These are phyloP conservation scores for Cataglyphis albicans DNA, from an alignment of 2,888 invertebrate species.

Conservation along the genomic window DNA sequence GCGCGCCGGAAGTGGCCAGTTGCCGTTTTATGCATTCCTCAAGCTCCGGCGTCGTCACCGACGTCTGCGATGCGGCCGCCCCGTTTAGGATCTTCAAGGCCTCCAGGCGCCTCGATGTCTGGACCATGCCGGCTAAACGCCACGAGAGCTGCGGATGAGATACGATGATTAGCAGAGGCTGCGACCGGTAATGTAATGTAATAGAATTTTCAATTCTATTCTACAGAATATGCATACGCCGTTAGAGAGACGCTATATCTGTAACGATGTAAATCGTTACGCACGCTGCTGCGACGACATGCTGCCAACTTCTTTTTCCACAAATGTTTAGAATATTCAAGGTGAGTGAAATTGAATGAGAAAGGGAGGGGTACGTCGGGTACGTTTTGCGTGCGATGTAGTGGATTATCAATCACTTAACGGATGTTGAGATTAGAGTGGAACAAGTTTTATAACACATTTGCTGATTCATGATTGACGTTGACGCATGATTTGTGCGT, in stretches of 20 bases:
- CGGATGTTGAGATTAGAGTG: slow-evolving; percentile 25
- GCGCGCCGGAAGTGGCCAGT: slow-evolving; percentile 79
- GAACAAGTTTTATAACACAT: slow-evolving; percentile 2
- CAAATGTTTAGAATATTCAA: background rate
- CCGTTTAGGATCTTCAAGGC: slow-evolving; percentile 80
- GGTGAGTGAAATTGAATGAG: slow-evolving; percentile 2
- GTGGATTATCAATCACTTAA: slow-evolving; percentile 43
- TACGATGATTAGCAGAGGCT: background rate
- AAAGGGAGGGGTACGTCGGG: background rate
- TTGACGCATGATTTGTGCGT: background rate
- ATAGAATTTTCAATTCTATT: background rate
- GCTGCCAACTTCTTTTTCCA: background rate
- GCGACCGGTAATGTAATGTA: background rate
- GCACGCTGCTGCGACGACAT: background rate
- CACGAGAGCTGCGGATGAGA: slow-evolving; percentile 79
- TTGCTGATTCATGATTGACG: slow-evolving; percentile 29
- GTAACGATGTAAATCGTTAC: background rate
- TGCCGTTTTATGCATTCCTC: slow-evolving; percentile 82
- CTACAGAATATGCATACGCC: background rate
- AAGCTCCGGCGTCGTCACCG: slow-evolving; percentile 67
- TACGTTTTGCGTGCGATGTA: background rate
- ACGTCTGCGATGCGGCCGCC: slow-evolving; percentile 55
- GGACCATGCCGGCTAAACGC: slow-evolving; percentile 82
- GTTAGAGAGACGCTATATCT: background rate
- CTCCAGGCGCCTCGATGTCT: slow-evolving; percentile 80